Evolutionary conservation across 2,888 invertebrate species (phyloP).

Genomic region (Drosophila anomelani): DNA sequence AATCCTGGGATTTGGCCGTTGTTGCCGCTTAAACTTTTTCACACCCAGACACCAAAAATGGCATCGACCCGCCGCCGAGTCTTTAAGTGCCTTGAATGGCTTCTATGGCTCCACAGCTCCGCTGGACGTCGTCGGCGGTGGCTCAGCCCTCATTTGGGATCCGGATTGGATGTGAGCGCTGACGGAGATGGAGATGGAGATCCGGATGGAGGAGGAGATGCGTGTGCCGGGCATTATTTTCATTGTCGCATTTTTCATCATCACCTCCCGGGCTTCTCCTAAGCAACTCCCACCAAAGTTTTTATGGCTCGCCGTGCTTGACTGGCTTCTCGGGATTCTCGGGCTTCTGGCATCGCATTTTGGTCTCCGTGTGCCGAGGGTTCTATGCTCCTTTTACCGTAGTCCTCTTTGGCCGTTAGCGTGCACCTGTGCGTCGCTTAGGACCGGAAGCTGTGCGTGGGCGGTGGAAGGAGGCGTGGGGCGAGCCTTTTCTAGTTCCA

Average conservation of each 20-base stretch:
- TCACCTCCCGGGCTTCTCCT: conserved; percentile 48
- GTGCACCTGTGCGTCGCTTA: conserved; percentile 79
- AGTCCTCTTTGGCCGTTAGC: conserved; percentile 38
- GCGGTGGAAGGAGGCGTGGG: conserved; percentile 9
- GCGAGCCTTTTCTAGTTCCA: conserved; percentile 48
- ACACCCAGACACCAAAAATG: conserved; percentile 67
- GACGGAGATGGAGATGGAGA: conserved; percentile 1
- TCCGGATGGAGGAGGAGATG: conserved; percentile 30
- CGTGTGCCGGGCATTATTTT: conserved; percentile 75
- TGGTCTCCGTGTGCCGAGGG: neutral
- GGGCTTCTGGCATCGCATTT: conserved; percentile 32
- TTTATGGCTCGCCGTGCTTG: conserved; percentile 63
- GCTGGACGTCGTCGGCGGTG: conserved; percentile 15
- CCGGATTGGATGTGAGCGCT: conserved; percentile 29
- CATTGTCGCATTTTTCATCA: conserved; percentile 83
- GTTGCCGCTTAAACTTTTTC: conserved; percentile 82
- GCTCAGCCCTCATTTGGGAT: conserved; percentile 32
- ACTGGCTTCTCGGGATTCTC: conserved; percentile 34
- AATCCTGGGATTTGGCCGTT: conserved; percentile 79
- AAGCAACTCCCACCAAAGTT: conserved; percentile 54
- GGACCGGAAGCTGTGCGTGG: conserved; percentile 71
- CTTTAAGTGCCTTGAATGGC: conserved; percentile 72
- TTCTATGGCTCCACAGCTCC: conserved; percentile 32
- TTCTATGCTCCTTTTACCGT: conserved; percentile 9
- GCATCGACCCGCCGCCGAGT: conserved; percentile 39